Base-by-base conservation (phyloP, 2,113 vertebrate species). In the Syngnathoides biaculeatus region DNA sequence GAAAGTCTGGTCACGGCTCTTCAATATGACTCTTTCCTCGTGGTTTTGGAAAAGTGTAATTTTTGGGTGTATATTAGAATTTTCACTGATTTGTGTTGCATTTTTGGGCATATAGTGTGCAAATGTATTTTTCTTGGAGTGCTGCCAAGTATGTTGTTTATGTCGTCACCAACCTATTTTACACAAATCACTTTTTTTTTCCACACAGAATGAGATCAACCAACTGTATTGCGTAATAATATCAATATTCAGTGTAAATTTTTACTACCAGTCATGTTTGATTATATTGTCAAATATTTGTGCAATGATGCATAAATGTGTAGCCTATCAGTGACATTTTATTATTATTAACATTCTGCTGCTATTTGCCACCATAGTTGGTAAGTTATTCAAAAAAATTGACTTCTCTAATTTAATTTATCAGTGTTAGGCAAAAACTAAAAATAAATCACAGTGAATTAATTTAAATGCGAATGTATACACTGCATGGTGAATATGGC, bases 401-500 rank as follows among this genome's bases (percentile, higher is more conserved):
- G 30, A 20, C 17, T 9, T 39, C 30, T 38, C 8, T 59, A 38
- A n/a, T 35, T 35, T 4, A 26, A 26, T 26, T 26, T 24, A 35
- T 19, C 7, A 58, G 35, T 35, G 17, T 10, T 11, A 11, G 8
- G 4, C 27, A 19, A 20, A 30, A 38, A n/a, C n/a, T n/a, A n/a
- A n/a, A 59, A 38, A 20, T 2, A 15, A 27, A 57, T 5, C n/a
- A n/a, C n/a, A n/a, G n/a, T n/a, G n/a, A n/a, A n/a, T n/a, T 8
- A 15, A 56, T 15, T 17, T 56, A 56, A 56, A 15, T 27, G 27
- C 26, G 14, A 56, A 67, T 65, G 66, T 66, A 45, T 14, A 15
- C 40, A 55, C 56, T 43, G 66, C 42, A 77, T 65, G 15, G 63
- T 55, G 24, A 69, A 68, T 68, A 73, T 86, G 75, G 72, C 79